These are phyloP conservation scores for Drosophila nebulosa DNA, from an alignment of 1,140 invertebrate genomes.

Conservation along the genomic window DNA sequence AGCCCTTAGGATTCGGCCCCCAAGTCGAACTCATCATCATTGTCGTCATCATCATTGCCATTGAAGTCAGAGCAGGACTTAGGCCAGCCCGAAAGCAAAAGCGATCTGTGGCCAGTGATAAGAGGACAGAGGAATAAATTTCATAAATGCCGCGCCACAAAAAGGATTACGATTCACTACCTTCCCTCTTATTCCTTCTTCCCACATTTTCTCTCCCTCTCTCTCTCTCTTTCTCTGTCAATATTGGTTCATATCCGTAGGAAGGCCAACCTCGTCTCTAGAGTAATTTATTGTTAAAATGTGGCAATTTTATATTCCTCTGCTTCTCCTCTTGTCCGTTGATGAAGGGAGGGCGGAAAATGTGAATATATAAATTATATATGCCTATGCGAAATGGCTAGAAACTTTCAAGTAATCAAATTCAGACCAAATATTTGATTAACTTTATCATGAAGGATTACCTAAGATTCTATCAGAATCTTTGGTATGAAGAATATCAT, in stretches of 20 bases:
- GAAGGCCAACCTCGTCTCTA: not conserved
- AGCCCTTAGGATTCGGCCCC: constrained; percentile 6
- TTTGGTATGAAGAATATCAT: too few species aligned
- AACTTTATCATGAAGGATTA: too few species aligned
- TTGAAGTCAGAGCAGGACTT: constrained; percentile 30
- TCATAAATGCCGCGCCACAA: constrained; percentile 64
- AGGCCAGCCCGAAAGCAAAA: constrained; percentile 3
- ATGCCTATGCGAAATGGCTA: not conserved
- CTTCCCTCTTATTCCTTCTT: not conserved
- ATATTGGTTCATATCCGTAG: constrained; percentile 56
- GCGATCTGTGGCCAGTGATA: constrained; percentile 66
- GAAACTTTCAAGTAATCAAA: not conserved
- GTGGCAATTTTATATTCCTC: constrained; percentile 52
- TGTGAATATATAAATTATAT: not conserved
- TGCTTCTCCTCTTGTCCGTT: not conserved
- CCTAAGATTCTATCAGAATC: too few species aligned
- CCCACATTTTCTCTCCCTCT: not conserved
- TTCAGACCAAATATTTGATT: not conserved
- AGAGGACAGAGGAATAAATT: constrained; percentile 53
- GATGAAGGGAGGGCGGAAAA: not conserved
- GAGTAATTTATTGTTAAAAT: constrained; percentile 67
- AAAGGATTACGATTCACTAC: constrained; percentile 57
- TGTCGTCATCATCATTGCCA: constrained; percentile 29
- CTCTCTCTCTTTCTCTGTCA: constrained; percentile 18
- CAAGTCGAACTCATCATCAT: constrained; percentile 72